Evolutionary conservation across 2,113 vertebrate species (phyloP).

Genomic region (Ceyx melanurus): DNA sequence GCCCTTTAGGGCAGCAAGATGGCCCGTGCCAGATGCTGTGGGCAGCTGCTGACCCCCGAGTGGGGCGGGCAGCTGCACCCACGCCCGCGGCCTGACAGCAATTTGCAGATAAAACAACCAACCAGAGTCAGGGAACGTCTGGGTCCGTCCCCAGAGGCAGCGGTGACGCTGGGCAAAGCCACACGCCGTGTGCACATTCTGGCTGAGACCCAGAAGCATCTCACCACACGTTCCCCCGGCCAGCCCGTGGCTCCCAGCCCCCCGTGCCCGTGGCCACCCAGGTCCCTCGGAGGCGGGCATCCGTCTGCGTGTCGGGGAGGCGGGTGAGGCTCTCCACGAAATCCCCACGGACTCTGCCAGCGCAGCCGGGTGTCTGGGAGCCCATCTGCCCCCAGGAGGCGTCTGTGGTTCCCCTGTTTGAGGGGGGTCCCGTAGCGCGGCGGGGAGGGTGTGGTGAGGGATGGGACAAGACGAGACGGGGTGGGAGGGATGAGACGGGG

Average conservation of each 20-base stretch:
- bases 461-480: neutral
- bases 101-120: neutral
- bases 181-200: fast-evolving
- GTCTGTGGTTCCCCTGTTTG: constrained; percentile 20
- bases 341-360: neutral
- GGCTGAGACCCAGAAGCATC: neutral
- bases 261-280: neutral
- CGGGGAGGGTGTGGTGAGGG: neutral
- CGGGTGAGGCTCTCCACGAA: neutral
- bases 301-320: neutral
- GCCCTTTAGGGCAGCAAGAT: fast-evolving
- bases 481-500: neutral
- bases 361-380: neutral
- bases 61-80: neutral
- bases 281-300: neutral
- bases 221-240: neutral
- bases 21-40: neutral
- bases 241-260: neutral
- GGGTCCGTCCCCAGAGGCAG: neutral
- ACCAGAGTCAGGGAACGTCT: neutral
- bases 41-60: neutral
- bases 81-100: neutral
- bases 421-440: neutral
- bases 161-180: neutral
- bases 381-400: neutral